Conservation (phyloP, 2,888 invertebrate genomes). For the Noctua fimbriata region DNA sequence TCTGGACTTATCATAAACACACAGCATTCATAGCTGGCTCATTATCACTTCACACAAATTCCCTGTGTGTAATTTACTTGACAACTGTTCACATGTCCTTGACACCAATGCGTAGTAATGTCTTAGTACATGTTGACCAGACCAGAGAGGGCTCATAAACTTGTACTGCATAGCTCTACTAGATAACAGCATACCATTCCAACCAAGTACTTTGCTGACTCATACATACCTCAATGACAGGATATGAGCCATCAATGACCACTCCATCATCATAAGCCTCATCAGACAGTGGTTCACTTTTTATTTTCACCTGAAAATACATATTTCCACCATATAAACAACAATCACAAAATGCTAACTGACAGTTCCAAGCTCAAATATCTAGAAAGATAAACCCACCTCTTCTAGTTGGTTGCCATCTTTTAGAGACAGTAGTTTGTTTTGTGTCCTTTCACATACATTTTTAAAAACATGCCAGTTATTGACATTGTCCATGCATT, state of each 20-base stretch:
- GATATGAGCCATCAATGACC: slow-evolving; percentile 87
- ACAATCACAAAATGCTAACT: slow-evolving; percentile 68
- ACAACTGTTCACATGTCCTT: slow-evolving; percentile 82
- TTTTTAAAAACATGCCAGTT: slow-evolving; percentile 92
- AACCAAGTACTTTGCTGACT: slow-evolving; percentile 52
- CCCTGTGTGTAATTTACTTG: slow-evolving; percentile 63
- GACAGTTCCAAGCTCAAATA: slow-evolving; percentile 82
- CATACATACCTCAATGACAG: slow-evolving; percentile 85
- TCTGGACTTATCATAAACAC: slow-evolving; percentile 53
- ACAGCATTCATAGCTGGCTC: slow-evolving; percentile 56
- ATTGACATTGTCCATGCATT: slow-evolving; percentile 92
- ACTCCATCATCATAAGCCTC: slow-evolving; percentile 89
- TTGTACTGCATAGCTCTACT: slow-evolving; percentile 27
- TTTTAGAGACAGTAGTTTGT: slow-evolving; percentile 91
- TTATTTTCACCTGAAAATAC: slow-evolving; percentile 89
- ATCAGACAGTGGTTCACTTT: slow-evolving; percentile 90
- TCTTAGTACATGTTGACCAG: slow-evolving; percentile 64
- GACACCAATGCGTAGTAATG: slow-evolving; percentile 76
- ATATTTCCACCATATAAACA: slow-evolving; percentile 75
- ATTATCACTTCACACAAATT: slow-evolving; percentile 69
- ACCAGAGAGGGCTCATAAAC: slow-evolving; percentile 59
- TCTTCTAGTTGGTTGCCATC: slow-evolving; percentile 89
- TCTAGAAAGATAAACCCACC: slow-evolving; percentile 82
- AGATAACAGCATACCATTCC: slow-evolving; percentile 46
- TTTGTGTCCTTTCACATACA: slow-evolving; percentile 92